A percentile compares a stretch with the other conserved stretches of the same genome.
Conservation (phyloP, 2,797 vertebrate species). For the Myotis myotis region DNA sequence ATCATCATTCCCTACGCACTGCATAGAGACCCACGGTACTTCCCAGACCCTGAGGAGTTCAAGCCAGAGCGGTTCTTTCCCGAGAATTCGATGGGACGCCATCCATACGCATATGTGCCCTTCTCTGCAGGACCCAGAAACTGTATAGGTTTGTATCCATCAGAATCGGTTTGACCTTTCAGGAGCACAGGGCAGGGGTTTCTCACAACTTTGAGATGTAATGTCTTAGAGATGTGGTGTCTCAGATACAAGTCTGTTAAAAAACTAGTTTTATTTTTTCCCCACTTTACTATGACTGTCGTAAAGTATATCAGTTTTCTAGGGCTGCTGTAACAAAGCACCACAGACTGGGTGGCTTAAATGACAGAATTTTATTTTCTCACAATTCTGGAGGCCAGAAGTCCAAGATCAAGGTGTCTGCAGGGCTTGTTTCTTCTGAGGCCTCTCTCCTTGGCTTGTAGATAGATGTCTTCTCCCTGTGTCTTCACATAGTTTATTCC, state of each 20-base stretch:
- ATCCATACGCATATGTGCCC: constrained; percentile 92
- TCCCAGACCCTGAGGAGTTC: constrained; percentile 94
- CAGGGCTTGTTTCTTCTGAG: not conserved
- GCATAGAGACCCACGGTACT: constrained; percentile 91
- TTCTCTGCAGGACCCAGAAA: constrained; percentile 97
- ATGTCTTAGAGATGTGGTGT: not conserved
- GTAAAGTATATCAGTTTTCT: not conserved
- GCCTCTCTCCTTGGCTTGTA: not conserved
- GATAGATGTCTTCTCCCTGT: not conserved
- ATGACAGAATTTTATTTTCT: not conserved
- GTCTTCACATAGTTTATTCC: not conserved
- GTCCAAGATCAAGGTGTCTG: not conserved
- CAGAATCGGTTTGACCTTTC: not conserved
- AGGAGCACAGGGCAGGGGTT: not conserved
- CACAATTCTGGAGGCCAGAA: not conserved
- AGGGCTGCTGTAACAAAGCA: not conserved
- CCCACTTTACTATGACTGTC: not conserved
- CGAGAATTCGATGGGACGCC: constrained; percentile 89
- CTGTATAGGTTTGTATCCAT: constrained; percentile 91
- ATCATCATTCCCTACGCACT: constrained; percentile 89
- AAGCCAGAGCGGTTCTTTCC: constrained; percentile 92
- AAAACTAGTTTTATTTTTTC: not conserved
- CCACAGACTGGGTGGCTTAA: not conserved
- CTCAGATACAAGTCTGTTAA: not conserved
- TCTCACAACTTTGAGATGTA: too few species aligned